Evolutionary conservation across 2,113 vertebrate species (phyloP).

Genomic region (Bambusicola thoracicus): DNA sequence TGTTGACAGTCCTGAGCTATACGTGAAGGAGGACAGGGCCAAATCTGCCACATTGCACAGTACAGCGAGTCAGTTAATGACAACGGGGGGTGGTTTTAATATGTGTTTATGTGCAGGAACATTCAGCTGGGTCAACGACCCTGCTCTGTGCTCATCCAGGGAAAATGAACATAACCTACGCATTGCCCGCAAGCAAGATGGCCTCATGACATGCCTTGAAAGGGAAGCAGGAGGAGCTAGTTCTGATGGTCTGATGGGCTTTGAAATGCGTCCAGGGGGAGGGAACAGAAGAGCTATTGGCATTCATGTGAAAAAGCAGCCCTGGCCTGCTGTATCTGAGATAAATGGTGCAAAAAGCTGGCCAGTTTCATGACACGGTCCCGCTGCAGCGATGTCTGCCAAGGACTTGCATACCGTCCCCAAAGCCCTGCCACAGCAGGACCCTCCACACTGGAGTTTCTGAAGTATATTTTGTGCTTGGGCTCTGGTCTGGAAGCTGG

Average conservation of each 20-base stretch:
- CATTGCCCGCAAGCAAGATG: neutral
- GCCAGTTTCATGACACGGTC: neutral
- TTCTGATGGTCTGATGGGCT: neutral
- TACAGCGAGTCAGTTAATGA: neutral
- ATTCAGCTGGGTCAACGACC: conserved; percentile 25
- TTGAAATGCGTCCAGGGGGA: conserved; percentile 22
- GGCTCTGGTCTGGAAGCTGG: neutral
- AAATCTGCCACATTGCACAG: neutral
- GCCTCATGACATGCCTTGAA: conserved; percentile 38
- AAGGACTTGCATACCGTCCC: neutral
- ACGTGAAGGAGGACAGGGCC: neutral
- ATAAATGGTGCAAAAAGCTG: neutral
- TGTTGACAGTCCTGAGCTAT: neutral
- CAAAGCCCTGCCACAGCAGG: neutral
- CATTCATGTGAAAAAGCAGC: neutral
- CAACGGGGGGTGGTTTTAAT: conserved; percentile 45
- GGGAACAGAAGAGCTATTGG: neutral
- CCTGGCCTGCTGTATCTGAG: neutral
- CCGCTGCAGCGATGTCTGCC: neutral
- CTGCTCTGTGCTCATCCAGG: neutral
- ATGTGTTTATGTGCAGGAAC: neutral
- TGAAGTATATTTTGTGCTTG: neutral
- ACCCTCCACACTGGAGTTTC: neutral
- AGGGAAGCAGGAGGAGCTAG: conserved; percentile 12
- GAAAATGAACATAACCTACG: neutral